Conservation (phyloP, 64 coral and sea anemone genomes). For the Acropora tenuis region DNA sequence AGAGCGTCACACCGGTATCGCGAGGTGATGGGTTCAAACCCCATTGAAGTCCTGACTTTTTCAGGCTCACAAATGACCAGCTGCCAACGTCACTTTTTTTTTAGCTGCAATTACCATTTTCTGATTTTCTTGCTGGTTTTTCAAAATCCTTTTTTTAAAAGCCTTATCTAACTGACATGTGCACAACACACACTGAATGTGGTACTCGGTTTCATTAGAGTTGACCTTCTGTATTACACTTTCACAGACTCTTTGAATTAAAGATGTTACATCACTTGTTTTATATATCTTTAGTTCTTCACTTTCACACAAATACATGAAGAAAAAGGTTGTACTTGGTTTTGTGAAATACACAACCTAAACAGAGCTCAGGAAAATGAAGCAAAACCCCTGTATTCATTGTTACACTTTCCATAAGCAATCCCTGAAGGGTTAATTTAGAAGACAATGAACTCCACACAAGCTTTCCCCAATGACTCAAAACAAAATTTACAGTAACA, state of each 20-base stretch:
- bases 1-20: too few species aligned
- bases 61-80: too few species aligned
- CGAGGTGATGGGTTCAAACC: too few species aligned
- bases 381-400: constrained; percentile 33
- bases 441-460: not conserved
- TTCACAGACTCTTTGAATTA: not conserved
- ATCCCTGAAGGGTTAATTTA: not conserved
- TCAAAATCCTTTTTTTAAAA: not conserved
- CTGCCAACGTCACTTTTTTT: not conserved
- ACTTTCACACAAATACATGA: constrained; percentile 32
- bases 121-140: not conserved
- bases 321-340: constrained; percentile 20
- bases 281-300: not conserved
- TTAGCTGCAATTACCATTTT: constrained; percentile 1
- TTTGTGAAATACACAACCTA: constrained; percentile 23
- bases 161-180: constrained; percentile 2
- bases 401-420: not conserved
- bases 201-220: constrained; percentile 9
- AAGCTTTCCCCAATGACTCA: not conserved
- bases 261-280: not conserved
- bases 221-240: not conserved
- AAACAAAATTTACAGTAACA: constrained; percentile 24
- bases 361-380: not conserved
- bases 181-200: not conserved
- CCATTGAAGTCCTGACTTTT: too few species aligned